Percentiles rank a stretch among this genome's conserved stretches.
Evolutionary conservation across 2,888 invertebrate species (phyloP).

Genomic region (Pelosia muscerda): DNA sequence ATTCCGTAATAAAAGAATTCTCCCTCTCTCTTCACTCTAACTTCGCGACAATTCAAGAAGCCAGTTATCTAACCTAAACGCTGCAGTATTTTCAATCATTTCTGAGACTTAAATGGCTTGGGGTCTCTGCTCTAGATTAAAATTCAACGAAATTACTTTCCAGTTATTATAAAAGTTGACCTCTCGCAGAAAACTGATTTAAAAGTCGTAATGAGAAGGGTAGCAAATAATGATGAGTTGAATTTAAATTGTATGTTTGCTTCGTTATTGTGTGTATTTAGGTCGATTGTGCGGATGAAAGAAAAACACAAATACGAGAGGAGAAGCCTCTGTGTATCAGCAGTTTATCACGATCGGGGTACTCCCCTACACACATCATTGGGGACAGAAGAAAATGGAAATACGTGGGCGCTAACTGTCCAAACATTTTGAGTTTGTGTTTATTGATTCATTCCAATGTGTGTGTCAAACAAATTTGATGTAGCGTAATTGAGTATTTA

Average conservation of each 20-base stretch:
- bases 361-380: neutral
- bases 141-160: constrained; percentile 7
- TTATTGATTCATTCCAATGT: neutral
- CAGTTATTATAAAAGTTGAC: constrained; percentile 14
- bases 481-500: neutral
- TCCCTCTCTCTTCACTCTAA: neutral
- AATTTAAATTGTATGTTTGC: constrained; percentile 14
- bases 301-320: neutral
- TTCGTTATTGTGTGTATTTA: neutral
- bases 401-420: neutral
- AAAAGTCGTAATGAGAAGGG: constrained; percentile 12
- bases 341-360: neutral
- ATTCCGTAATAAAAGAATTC: neutral
- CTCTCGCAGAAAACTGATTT: neutral
- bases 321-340: neutral
- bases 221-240: constrained; percentile 12
- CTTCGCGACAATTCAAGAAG: neutral
- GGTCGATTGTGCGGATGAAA: neutral
- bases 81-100: neutral
- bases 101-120: neutral
- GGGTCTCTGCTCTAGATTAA: constrained; percentile 3
- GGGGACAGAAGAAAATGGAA: neutral
- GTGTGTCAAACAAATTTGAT: neutral
- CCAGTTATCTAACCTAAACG: neutral
- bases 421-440: constrained; percentile 2